Conservation (phyloP, 2,113 vertebrate genomes). For the Vanacampus margaritifer region DNA sequence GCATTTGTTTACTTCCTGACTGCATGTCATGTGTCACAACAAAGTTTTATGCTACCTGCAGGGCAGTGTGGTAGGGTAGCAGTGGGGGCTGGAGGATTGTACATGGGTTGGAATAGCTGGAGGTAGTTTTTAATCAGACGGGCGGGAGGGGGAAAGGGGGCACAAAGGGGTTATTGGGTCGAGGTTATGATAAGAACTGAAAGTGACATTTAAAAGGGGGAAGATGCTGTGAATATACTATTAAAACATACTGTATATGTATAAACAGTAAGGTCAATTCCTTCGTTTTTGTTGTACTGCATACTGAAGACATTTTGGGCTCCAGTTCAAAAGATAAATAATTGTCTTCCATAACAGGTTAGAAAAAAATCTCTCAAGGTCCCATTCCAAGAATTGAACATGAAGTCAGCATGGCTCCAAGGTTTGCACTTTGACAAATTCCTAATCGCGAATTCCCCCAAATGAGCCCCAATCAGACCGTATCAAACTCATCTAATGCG, state of each 20-base stretch:
- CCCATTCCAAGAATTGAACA: no score
- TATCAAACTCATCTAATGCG: background rate
- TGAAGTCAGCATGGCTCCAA: no score
- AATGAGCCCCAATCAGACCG: no score
- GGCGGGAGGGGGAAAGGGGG: background rate
- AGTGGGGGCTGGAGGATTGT: background rate
- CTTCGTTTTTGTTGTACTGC: no score
- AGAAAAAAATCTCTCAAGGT: no score
- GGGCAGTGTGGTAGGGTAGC: slow-evolving; percentile 9
- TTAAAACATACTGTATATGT: no score
- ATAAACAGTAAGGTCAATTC: no score
- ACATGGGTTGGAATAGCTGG: slow-evolving; percentile 10
- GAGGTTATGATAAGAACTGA: slow-evolving; percentile 9
- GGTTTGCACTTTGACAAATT: no score
- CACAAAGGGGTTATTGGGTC: slow-evolving; percentile 29
- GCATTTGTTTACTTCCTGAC: slow-evolving; percentile 16
- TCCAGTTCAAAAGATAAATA: no score
- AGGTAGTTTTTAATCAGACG: background rate
- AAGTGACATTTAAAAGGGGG: slow-evolving; percentile 20
- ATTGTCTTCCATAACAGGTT: no score
- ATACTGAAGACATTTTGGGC: no score
- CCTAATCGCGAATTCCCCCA: no score
- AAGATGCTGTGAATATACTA: background rate
- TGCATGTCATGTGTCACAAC: slow-evolving; percentile 29
- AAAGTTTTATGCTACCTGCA: slow-evolving; percentile 1